phyloP scores from a whole-genome alignment of 2,113 vertebrate species.

The Bucco capensis region DNA sequence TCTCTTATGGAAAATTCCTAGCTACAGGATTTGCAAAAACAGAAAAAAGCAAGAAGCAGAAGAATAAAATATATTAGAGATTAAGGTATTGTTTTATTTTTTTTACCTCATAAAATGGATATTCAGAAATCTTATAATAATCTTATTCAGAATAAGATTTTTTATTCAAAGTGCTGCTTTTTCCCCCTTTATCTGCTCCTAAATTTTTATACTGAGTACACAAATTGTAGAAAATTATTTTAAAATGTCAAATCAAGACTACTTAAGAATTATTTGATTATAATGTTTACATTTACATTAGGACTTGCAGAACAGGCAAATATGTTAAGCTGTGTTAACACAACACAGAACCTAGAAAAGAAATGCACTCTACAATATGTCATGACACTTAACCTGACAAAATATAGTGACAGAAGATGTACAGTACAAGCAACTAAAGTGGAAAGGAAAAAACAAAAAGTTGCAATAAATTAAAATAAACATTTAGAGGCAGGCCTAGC shows the following conservation, averaged over 20 bases:
- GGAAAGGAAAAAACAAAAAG: constrained; percentile 59
- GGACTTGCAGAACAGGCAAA: not conserved
- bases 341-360: constrained; percentile 27
- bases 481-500: constrained; percentile 69
- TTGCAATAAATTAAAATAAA: constrained; percentile 67
- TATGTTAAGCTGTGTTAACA: not conserved
- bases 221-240: constrained; percentile 1
- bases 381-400: constrained; percentile 36
- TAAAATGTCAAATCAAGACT: not conserved
- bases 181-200: not conserved
- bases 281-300: constrained; percentile 8
- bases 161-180: not conserved
- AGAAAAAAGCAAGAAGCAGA: not conserved
- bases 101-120: not conserved
- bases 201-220: not conserved
- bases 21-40: not conserved
- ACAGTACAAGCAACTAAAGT: constrained; percentile 46
- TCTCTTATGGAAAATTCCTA: not conserved
- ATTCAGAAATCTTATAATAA: not conserved
- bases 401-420: constrained; percentile 22
- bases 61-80: not conserved
- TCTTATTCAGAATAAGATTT: not conserved
- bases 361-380: not conserved
- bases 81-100: not conserved
- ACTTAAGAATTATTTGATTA: not conserved